A percentile compares a stretch with the other conserved stretches of the same genome.
Evolutionary conservation across 2,888 invertebrate genomes (phyloP).

Genomic region (Chesias legatella): DNA sequence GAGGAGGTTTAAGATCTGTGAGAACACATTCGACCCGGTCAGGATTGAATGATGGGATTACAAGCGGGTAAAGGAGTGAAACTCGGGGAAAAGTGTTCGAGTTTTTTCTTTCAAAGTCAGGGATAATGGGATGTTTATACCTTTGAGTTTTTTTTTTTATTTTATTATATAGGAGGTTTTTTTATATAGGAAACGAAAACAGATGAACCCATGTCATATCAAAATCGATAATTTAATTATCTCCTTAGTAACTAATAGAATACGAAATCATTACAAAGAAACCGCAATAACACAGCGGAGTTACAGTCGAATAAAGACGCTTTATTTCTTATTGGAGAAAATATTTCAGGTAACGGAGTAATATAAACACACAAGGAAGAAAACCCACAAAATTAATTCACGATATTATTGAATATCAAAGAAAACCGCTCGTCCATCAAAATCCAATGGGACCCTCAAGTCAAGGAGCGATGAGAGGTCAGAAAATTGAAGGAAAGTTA

Average conservation of each 20-base stretch:
- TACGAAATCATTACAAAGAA: too few relatives aligned
- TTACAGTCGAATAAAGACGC: too few relatives aligned
- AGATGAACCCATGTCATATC: too few relatives aligned
- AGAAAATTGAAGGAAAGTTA: slow-evolving; percentile 23
- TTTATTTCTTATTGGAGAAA: too few relatives aligned
- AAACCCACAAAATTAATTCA: background rate
- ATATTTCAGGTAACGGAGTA: too few relatives aligned
- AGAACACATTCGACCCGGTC: slow-evolving; percentile 12
- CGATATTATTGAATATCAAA: slow-evolving; percentile 12
- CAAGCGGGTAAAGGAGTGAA: slow-evolving; percentile 21
- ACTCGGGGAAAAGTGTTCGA: slow-evolving; percentile 17
- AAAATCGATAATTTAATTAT: too few relatives aligned
- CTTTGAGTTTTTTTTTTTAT: background rate
- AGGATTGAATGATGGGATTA: slow-evolving; percentile 22
- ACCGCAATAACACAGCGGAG: too few relatives aligned
- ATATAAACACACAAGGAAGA: background rate
- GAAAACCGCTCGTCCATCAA: slow-evolving; percentile 13
- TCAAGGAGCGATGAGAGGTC: slow-evolving; percentile 21
- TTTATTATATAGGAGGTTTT: background rate
- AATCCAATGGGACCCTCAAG: slow-evolving; percentile 19
- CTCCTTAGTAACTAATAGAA: too few relatives aligned
- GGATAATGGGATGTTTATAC: background rate
- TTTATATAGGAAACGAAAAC: too few relatives aligned
- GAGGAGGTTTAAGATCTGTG: slow-evolving; percentile 19
- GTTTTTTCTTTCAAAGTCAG: slow-evolving; percentile 12